Evolutionary conservation across 1,140 invertebrate genomes (phyloP).

Genomic region (Paralvinella palmiformis): DNA sequence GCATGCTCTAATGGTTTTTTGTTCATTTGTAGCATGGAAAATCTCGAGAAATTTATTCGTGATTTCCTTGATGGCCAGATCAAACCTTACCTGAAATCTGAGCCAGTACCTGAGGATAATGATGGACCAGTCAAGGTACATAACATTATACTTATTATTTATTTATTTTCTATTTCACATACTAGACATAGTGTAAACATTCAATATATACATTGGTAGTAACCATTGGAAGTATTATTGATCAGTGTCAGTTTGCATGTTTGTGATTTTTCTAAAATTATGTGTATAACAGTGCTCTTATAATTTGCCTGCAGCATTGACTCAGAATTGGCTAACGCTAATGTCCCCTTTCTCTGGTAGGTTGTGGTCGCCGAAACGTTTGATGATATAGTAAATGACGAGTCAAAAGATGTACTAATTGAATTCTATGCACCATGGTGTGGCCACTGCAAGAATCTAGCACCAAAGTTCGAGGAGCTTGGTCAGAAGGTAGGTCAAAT

Average conservation of each 20-base stretch:
- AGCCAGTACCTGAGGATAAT: constrained; percentile 81
- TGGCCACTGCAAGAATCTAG: constrained; percentile 91
- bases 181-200: too few species aligned
- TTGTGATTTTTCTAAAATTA: too few species aligned
- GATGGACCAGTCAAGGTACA: constrained; percentile 70
- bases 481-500: constrained; percentile 73
- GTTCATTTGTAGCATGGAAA: constrained; percentile 65
- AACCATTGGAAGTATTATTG: too few species aligned
- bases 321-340: too few species aligned
- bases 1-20: not conserved
- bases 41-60: constrained; percentile 80
- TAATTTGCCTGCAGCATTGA: too few species aligned
- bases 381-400: constrained; percentile 87
- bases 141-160: not conserved
- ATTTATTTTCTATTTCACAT: too few species aligned
- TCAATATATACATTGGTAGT: too few species aligned
- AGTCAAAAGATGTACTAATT: constrained; percentile 86
- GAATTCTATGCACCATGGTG: constrained; percentile 99
- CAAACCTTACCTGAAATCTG: constrained; percentile 92
- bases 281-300: too few species aligned
- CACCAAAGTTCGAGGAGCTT: constrained; percentile 89
- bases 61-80: constrained; percentile 76
- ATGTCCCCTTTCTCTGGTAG: constrained; percentile 44
- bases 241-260: too few species aligned
- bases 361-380: constrained; percentile 95